A percentile compares a stretch with the other conserved stretches of the same genome.
phyloP scores from a whole-genome alignment of 2,797 vertebrate species.

The Acanthurus leucopareius region DNA sequence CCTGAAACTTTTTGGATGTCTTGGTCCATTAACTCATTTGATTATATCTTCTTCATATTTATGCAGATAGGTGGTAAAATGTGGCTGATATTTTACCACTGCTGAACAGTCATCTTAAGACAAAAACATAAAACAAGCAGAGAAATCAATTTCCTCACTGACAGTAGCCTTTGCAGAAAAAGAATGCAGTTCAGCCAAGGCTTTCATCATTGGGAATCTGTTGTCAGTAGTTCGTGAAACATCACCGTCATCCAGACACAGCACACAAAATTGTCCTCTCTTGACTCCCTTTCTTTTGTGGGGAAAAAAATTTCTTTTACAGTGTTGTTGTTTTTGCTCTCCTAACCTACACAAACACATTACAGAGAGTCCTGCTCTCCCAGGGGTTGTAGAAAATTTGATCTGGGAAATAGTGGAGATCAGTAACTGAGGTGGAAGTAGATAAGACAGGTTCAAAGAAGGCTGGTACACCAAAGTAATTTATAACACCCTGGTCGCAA shows the following conservation, averaged over 20 bases:
- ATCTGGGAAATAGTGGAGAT: slow-evolving; percentile 48
- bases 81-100: neutral
- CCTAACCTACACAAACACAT: slow-evolving; percentile 25
- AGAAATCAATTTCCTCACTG: neutral
- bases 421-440: slow-evolving; percentile 30
- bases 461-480: slow-evolving; percentile 22
- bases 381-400: slow-evolving; percentile 42
- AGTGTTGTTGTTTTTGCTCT: slow-evolving; percentile 20
- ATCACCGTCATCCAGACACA: slow-evolving; percentile 35
- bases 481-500: slow-evolving; percentile 30
- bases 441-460: slow-evolving; percentile 39
- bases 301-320: neutral
- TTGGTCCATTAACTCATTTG: too few species aligned
- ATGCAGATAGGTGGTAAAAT: neutral
- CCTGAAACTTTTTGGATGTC: too few species aligned
- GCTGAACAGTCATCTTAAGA: slow-evolving; percentile 27
- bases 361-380: slow-evolving; percentile 18
- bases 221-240: slow-evolving; percentile 36
- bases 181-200: slow-evolving; percentile 6
- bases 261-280: slow-evolving; percentile 32
- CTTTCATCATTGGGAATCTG: slow-evolving; percentile 27
- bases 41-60: neutral
- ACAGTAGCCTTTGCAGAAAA: slow-evolving; percentile 14
- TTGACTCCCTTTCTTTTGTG: neutral
- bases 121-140: slow-evolving; percentile 6